These are phyloP conservation scores for Drosophila aldrichi DNA, from an alignment of 2,888 invertebrate species.

Conservation along the genomic window DNA sequence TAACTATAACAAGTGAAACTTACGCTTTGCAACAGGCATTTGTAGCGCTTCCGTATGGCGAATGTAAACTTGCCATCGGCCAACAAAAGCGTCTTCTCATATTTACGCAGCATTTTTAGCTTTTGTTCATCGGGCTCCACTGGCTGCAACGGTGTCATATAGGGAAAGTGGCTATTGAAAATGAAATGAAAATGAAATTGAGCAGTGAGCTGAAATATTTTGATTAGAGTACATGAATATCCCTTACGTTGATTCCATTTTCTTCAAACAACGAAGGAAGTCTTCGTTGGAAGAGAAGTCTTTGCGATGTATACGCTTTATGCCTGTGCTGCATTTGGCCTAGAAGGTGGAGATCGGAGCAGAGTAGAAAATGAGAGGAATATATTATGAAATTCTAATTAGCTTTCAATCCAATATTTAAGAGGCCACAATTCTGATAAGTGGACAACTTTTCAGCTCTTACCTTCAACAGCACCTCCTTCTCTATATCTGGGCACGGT, in stretches of 20 bases:
- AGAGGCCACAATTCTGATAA: too few relatives aligned
- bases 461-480: background rate
- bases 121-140: constrained; percentile 84
- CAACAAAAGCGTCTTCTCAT: constrained; percentile 54
- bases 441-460: background rate
- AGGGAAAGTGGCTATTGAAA: constrained; percentile 78
- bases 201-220: background rate
- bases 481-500: constrained; percentile 20
- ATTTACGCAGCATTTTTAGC: constrained; percentile 61
- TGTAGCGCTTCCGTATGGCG: constrained; percentile 80
- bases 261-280: constrained; percentile 77
- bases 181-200: background rate
- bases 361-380: background rate
- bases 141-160: constrained; percentile 82
- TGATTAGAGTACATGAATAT: background rate
- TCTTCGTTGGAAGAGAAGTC: constrained; percentile 75
- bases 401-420: too few relatives aligned
- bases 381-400: background rate
- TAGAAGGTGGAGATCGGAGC: background rate
- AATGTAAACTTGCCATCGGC: constrained; percentile 76
- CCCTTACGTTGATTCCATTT: constrained; percentile 76
- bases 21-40: constrained; percentile 83
- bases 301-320: constrained; percentile 54
- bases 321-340: constrained; percentile 21
- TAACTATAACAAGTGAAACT: constrained; percentile 42